Conservation (phyloP, 2,797 vertebrate genomes). For the Syndactyla subalaris region DNA sequence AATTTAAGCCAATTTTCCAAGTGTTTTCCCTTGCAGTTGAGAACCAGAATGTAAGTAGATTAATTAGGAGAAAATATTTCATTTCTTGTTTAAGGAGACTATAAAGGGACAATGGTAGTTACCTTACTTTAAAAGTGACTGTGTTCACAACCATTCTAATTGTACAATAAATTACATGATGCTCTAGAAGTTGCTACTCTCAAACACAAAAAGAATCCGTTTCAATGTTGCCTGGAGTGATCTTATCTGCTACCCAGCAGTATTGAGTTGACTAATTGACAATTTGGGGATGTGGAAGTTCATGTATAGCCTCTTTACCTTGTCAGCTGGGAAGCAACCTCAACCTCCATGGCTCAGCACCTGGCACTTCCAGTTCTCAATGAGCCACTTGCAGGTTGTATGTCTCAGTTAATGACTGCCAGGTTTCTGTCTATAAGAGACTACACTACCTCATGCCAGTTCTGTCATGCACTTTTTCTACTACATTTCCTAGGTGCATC, state of each 20-base stretch:
- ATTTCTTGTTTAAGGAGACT: not conserved
- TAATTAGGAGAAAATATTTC: not conserved
- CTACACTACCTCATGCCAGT: rapidly evolving
- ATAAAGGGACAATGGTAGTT: not conserved
- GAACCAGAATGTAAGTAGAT: not conserved
- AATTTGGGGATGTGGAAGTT: not conserved
- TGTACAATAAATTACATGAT: not conserved
- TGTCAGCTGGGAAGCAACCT: not conserved
- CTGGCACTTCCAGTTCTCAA: not conserved
- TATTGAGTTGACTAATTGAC: not conserved
- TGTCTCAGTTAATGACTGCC: not conserved
- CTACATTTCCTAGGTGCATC: not conserved
- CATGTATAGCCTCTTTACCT: not conserved
- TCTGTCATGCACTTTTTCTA: not conserved
- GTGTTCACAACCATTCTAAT: not conserved
- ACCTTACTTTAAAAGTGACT: not conserved
- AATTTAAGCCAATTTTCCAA: not conserved
- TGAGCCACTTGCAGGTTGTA: not conserved
- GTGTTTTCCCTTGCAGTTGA: not conserved
- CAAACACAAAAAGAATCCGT: not conserved
- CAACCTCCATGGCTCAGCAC: not conserved
- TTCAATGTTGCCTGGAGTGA: not conserved
- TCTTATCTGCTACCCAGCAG: not conserved
- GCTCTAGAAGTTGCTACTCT: not conserved
- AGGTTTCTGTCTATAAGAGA: not conserved